Conservation (phyloP, 1,140 invertebrate species). For the Sminthurinus signatus region DNA sequence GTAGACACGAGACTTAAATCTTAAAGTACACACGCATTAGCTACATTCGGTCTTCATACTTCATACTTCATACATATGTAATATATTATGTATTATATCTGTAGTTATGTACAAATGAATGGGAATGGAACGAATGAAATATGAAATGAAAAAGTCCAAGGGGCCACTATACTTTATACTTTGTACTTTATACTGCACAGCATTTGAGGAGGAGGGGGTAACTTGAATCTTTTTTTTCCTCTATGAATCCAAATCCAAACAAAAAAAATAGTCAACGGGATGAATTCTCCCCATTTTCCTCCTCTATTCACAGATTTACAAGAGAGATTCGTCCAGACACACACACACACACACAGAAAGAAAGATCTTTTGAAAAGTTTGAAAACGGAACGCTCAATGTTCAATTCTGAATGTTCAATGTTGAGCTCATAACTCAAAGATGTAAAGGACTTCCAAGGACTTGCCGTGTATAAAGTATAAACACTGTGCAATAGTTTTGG, state of each 20-base stretch:
- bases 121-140: background rate
- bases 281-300: background rate
- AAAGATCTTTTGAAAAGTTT: background rate
- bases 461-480: no score
- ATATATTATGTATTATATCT: no score
- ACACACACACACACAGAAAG: background rate
- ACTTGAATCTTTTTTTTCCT: conserved; percentile 10
- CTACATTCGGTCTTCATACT: no score
- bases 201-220: background rate
- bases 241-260: background rate
- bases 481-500: no score
- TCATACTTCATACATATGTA: no score
- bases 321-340: no score
- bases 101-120: no score
- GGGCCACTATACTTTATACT: no score
- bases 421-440: background rate
- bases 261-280: background rate
- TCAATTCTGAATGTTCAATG: background rate
- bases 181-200: no score
- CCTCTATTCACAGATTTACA: background rate
- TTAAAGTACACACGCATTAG: background rate
- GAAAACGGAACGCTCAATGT: background rate
- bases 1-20: background rate
- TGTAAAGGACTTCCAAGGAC: no score
- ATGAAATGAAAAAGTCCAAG: conserved; percentile 12